These are phyloP conservation scores for Sanderia malayensis DNA, from an alignment of 30 jellyfish, hydroid and myxozoan species.

Conservation along the genomic window DNA sequence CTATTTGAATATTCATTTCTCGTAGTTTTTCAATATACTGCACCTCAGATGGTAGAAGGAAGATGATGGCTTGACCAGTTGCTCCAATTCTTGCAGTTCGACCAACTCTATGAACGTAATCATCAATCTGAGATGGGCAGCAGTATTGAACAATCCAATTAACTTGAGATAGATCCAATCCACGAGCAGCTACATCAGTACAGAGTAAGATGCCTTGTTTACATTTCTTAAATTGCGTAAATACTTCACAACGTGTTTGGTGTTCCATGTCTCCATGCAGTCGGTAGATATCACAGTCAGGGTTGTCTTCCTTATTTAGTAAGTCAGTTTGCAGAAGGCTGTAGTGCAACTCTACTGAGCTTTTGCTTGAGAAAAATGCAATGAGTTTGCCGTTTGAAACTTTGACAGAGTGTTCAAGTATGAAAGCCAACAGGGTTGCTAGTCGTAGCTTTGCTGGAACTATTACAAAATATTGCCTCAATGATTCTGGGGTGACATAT, in stretches of 20 bases:
- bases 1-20: constrained; percentile 21
- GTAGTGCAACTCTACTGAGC: constrained; percentile 59
- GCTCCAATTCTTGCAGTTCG: constrained; percentile 97
- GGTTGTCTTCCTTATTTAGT: constrained; percentile 9
- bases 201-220: constrained; percentile 68
- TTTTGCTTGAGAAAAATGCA: constrained; percentile 75
- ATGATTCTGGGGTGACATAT: constrained; percentile 51
- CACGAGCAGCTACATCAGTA: constrained; percentile 99
- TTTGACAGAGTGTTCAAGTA: constrained; percentile 11
- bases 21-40: constrained; percentile 53
- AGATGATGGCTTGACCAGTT: constrained; percentile 74
- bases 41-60: constrained; percentile 87
- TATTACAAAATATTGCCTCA: constrained; percentile 67
- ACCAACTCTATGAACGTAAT: constrained; percentile 91
- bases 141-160: constrained; percentile 90
- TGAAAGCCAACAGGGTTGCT: constrained; percentile 59
- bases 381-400: constrained; percentile 53
- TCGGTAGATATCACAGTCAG: constrained; percentile 34
- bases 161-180: constrained; percentile 86
- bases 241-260: constrained; percentile 56
- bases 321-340: constrained; percentile 30
- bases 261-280: constrained; percentile 91
- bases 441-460: constrained; percentile 95
- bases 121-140: constrained; percentile 79
- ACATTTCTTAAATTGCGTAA: constrained; percentile 47